Conservation (phyloP, 2,797 vertebrate species). For the Syndactyla subalaris region DNA sequence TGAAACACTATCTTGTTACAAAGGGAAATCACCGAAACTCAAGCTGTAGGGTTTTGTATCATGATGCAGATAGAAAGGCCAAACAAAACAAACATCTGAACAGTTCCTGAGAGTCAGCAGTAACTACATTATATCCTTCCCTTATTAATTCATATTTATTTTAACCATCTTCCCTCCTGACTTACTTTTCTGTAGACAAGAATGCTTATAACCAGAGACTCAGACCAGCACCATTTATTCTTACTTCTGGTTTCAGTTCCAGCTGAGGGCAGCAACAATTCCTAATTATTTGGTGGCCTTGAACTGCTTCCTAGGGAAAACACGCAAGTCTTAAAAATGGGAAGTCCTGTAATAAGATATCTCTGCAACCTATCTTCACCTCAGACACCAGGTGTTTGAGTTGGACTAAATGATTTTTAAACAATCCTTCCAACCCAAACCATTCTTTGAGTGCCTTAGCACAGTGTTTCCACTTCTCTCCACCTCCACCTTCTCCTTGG, state of each 20-base stretch:
- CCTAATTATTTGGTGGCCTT: not conserved
- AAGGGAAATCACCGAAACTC: not conserved
- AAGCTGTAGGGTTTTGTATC: not conserved
- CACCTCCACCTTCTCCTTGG: not conserved
- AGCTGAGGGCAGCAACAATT: not conserved
- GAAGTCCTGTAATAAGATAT: not conserved
- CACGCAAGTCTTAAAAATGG: not conserved
- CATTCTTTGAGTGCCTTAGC: not conserved
- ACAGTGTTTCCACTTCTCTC: not conserved
- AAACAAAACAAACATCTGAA: conserved; percentile 49
- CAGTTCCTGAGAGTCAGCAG: conserved; percentile 42
- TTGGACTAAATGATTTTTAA: not conserved
- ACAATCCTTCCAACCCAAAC: not conserved
- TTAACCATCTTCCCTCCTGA: not conserved
- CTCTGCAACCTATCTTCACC: not conserved
- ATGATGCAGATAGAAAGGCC: not conserved
- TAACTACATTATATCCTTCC: not conserved
- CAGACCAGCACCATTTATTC: not conserved
- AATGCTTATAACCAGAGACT: not conserved
- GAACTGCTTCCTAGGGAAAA: not conserved
- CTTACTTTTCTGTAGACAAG: not conserved
- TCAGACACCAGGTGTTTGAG: not conserved
- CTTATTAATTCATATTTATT: conserved; percentile 37
- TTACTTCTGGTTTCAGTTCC: not conserved
- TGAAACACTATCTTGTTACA: conserved; percentile 18